A percentile compares a stretch with the other conserved stretches of the same genome.
phyloP scores from a whole-genome alignment of 1,140 invertebrate species.

The Ridgeia piscesae region DNA sequence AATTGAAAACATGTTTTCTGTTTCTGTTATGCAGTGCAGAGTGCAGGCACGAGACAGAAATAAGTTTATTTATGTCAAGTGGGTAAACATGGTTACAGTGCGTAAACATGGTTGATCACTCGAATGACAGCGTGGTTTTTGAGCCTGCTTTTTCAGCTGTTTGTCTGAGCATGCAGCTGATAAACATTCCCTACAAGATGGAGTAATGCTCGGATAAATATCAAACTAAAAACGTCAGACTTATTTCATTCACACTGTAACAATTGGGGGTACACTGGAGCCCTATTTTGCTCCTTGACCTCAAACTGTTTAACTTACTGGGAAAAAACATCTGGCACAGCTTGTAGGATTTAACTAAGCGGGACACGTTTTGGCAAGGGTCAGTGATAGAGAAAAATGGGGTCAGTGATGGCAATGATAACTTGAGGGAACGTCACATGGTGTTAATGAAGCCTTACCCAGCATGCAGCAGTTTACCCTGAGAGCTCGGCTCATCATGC shows the following conservation, averaged over 20 bases:
- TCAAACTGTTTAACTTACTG: not conserved
- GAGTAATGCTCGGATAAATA: not conserved
- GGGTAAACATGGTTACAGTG: not conserved
- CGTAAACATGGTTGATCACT: not conserved
- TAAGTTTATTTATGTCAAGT: slow-evolving; percentile 2
- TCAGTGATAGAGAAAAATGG: not conserved
- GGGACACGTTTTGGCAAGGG: not conserved
- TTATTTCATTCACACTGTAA: not conserved
- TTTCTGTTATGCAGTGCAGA: not conserved
- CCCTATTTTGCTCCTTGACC: not conserved
- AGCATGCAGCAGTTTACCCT: not conserved
- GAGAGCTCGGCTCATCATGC: too few relatives aligned
- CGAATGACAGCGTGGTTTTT: not conserved
- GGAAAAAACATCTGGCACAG: not conserved
- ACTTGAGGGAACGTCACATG: not conserved
- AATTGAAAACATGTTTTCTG: not conserved
- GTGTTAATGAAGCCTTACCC: not conserved
- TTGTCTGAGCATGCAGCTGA: not conserved
- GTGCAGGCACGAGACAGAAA: not conserved
- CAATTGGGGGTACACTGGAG: not conserved
- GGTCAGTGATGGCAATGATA: not conserved
- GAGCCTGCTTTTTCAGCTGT: too few relatives aligned
- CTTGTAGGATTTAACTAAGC: not conserved
- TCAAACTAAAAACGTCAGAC: not conserved
- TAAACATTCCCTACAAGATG: not conserved